Evolutionary conservation across 2,797 vertebrate species (phyloP).

Genomic region (Craterocephalus amniculus): DNA sequence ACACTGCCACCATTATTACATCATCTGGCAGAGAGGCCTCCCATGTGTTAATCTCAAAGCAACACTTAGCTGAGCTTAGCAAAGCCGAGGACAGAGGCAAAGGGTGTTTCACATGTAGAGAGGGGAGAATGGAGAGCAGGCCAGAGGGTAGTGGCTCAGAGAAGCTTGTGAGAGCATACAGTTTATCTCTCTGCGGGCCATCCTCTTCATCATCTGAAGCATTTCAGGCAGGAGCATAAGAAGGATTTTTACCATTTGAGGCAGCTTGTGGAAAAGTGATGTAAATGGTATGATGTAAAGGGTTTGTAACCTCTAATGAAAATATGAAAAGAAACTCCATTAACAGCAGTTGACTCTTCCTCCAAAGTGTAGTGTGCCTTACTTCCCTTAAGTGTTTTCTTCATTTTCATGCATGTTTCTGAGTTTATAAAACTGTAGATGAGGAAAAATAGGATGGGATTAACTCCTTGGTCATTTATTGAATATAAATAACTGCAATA

Average conservation of each 20-base stretch:
- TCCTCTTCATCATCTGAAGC: slow-evolving; percentile 2
- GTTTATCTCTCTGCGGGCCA: background rate
- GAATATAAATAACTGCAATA: background rate
- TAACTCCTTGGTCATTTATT: background rate
- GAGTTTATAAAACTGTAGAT: background rate
- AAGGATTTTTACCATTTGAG: background rate
- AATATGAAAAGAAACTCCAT: slow-evolving; percentile 4
- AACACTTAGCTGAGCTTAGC: slow-evolving; percentile 65
- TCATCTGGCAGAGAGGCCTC: slow-evolving; percentile 69
- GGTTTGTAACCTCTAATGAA: slow-evolving; percentile 5
- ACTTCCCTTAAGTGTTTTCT: background rate
- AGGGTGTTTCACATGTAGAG: slow-evolving; percentile 52
- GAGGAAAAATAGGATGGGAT: background rate
- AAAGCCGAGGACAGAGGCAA: slow-evolving; percentile 49
- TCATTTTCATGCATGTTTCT: background rate
- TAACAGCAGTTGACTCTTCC: background rate
- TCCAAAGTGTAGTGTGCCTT: background rate
- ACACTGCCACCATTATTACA: slow-evolving; percentile 69
- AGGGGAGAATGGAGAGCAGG: slow-evolving; percentile 28
- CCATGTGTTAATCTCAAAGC: slow-evolving; percentile 70
- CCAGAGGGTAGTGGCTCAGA: background rate
- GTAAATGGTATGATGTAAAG: slow-evolving; percentile 3
- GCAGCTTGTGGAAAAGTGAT: background rate
- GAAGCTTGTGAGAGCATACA: background rate
- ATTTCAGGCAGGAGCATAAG: slow-evolving; percentile 9